Evolutionary conservation across 2,797 vertebrate species (phyloP).

Genomic region (Leptodactylus fallax): DNA sequence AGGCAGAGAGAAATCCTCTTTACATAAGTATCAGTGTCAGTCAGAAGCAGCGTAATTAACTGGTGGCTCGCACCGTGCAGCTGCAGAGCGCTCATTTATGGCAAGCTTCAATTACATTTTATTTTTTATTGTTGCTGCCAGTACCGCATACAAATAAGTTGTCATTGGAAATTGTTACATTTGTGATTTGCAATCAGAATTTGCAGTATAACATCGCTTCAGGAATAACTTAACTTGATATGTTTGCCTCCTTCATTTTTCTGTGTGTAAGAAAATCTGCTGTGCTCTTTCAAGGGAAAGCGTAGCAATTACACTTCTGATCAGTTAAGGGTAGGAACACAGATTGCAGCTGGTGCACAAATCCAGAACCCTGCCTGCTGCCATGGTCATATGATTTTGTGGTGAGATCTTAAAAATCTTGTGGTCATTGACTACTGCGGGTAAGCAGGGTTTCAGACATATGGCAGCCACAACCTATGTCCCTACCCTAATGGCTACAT

Average conservation of each 20-base stretch:
- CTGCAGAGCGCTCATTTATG: slow-evolving; percentile 48
- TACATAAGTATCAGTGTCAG: slow-evolving; percentile 45
- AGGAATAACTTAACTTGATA: slow-evolving; percentile 23
- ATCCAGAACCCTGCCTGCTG: too few species aligned
- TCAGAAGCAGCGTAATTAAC: slow-evolving; percentile 53
- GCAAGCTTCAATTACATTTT: slow-evolving; percentile 48
- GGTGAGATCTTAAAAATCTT: too few species aligned
- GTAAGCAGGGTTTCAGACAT: too few species aligned
- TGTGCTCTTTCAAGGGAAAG: background rate
- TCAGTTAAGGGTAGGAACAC: background rate
- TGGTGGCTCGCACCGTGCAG: slow-evolving; percentile 44
- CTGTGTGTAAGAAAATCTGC: background rate
- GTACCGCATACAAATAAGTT: slow-evolving; percentile 44
- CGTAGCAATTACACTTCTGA: background rate
- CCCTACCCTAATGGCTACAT: background rate
- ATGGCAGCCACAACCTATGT: too few species aligned
- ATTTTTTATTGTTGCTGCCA: slow-evolving; percentile 49
- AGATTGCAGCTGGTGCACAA: too few species aligned
- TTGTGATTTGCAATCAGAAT: slow-evolving; percentile 58
- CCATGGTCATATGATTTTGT: too few species aligned
- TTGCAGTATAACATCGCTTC: slow-evolving; percentile 8
- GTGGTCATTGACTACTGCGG: too few species aligned
- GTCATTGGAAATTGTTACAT: slow-evolving; percentile 45
- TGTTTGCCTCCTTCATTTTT: slow-evolving; percentile 9
- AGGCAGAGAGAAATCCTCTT: slow-evolving; percentile 36